Base-by-base conservation (phyloP, 2,113 vertebrate genomes). In the Melanocharis versteri region DNA sequence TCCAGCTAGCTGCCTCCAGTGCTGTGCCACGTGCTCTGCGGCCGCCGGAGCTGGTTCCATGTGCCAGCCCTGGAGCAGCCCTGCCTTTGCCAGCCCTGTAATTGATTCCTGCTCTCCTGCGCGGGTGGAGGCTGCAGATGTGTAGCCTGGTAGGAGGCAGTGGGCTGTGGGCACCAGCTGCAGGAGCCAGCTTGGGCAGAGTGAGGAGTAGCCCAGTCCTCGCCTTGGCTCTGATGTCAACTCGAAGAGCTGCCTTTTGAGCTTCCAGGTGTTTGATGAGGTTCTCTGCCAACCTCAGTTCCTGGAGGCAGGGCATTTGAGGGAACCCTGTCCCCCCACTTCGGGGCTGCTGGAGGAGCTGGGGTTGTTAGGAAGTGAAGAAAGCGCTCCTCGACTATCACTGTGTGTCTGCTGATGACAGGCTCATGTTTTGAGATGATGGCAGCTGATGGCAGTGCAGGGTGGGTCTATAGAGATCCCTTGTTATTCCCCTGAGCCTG, bases 71-170 rank as follows among this genome's bases (percentile, higher is more conserved):
- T 1, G 1, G 53, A 48, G 65, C 48, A 90, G 56, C 65, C 62
- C 51, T 72, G 77, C 57, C 47, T 65, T 54, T 85, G 73, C 92
- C 92, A 94, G 80, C 77, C 81, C 90, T 91, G n/a, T 83, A 95
- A 92, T 93, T 94, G 93, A 85, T 94, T 93, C 89, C 90, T 89
- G 92, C 53, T 89, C 83, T 84, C 71, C 92, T 96, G 80, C 28
- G 1, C 0, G 22, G 53, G 82, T 13, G 51, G 82, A 93, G 70
- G 53, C 80, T 51, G 76, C 94, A 94, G 83, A 92, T 70, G 72
- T 84, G 64, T 71, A 75, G 77, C 76, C 56, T 94, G 26, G 20
- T 31, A 83, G 54, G 76, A 90, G 81, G 76, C 80, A 83, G 61
- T 2, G 42, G 65, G 80, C 80, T 89, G 76, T 0, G 45, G 71